Evolutionary conservation across 1,140 invertebrate species (phyloP), one percentile per base, ranked within the genome.

Genomic region (Planococcus citri): DNA sequence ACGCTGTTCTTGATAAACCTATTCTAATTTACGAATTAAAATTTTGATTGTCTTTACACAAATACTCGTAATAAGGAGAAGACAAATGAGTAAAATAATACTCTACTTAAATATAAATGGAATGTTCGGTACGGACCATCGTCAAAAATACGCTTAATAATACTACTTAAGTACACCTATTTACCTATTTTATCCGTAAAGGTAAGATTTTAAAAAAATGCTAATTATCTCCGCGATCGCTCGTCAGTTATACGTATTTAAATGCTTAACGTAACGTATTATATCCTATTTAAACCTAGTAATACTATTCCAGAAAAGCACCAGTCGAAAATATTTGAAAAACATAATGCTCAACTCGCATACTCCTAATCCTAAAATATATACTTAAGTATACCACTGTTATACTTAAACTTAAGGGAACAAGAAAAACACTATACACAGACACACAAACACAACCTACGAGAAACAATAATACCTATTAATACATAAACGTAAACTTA

Each of bases 241-340:
- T 20, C 41, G 12, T 6, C 33, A 37, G n/a, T 14, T 37, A 37
- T 37, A 51, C 6, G n/a, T 51, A 9, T 12, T 12, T 33, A n/a
- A n/a, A n/a, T 3, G n/a, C 41, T 51, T 51, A 51, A 17, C 2
- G 17, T 51, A 51, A 51, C 41, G 4, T 51, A 51, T 14, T 51
- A 8, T 37, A 37, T n/a, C n/a, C n/a, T 8, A 37, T 37, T 37
- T 8, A 37, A 37, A 37, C 33, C 10, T 51, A 51, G n/a, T 51
- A 51, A 51, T 51, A 51, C 41, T 51, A 51, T 51, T 51, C n/a
- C 41, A 51, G 41, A 51, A 51, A 51, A 51, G 41, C 41, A 51
- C 41, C 41, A 51, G 2, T 51, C 41, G 41, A 51, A 51, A 51
- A 51, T 51, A 37, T 14, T 37, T 37, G 4, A 51, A 51, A 51